A percentile compares a stretch with the other conserved stretches of the same genome.
Evolutionary conservation across 2,888 invertebrate genomes (phyloP).

Genomic region (Drosophila subquinaria): DNA sequence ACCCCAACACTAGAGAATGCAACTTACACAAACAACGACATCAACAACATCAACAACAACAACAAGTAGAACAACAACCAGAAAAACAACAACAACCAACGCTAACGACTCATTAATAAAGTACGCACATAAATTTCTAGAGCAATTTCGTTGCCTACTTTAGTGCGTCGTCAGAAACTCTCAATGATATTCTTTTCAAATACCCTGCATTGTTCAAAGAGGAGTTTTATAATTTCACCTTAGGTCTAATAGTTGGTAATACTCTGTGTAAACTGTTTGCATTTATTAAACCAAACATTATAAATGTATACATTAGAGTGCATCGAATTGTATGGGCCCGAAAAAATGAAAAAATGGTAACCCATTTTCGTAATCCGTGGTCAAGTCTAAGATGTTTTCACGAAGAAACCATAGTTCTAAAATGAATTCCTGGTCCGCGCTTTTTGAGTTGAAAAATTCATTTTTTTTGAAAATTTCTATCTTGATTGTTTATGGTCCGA

Average conservation of each 20-base stretch:
- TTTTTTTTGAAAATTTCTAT: no score
- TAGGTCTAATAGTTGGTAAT: not conserved
- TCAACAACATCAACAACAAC: slow-evolving; percentile 18
- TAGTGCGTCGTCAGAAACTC: slow-evolving; percentile 22
- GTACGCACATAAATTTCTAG: slow-evolving; percentile 37
- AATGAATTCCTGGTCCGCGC: no score
- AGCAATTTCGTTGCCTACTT: slow-evolving; percentile 46
- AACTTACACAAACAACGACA: slow-evolving; percentile 29
- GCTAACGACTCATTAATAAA: slow-evolving; percentile 68
- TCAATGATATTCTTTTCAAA: not conserved
- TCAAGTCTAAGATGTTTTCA: no score
- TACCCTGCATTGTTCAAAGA: not conserved
- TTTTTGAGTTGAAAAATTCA: no score
- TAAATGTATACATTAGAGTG: no score
- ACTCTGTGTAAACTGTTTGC: not conserved
- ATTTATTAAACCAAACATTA: no score
- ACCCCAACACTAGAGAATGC: slow-evolving; percentile 27
- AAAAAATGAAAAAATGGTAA: no score
- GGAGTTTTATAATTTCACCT: not conserved
- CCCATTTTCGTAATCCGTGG: no score
- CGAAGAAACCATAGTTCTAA: no score
- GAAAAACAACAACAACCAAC: slow-evolving; percentile 20
- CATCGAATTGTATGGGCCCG: no score
- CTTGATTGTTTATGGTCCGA: no score
- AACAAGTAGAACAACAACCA: slow-evolving; percentile 9